These are phyloP conservation scores for Colossoma macropomum DNA, from an alignment of 2,113 vertebrate genomes.

Conservation along the genomic window DNA sequence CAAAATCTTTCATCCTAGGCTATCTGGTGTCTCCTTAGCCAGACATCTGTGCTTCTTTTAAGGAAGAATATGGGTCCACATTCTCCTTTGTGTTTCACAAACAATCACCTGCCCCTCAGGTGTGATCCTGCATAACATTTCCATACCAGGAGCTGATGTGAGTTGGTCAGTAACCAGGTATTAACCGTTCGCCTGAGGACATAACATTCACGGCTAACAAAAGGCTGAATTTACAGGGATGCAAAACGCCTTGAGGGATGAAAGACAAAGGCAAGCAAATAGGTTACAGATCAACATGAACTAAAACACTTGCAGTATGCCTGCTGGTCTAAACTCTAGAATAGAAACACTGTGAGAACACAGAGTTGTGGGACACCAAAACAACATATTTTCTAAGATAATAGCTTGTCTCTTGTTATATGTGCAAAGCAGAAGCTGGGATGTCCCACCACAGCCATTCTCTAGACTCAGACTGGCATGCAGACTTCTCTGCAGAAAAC, in stretches of 20 bases:
- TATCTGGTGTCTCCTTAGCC: not conserved
- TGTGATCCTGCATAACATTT: slow-evolving; percentile 36
- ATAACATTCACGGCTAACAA: slow-evolving; percentile 39
- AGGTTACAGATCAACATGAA: slow-evolving; percentile 16
- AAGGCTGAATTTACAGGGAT: slow-evolving; percentile 31
- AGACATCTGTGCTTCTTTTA: not conserved
- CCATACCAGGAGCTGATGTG: slow-evolving; percentile 20
- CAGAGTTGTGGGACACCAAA: not conserved
- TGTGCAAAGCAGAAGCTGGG: not conserved
- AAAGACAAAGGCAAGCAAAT: slow-evolving; percentile 28
- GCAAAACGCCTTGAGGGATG: slow-evolving; percentile 19
- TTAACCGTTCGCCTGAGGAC: slow-evolving; percentile 45
- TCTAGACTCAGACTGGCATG: not conserved
- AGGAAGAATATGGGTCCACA: not conserved
- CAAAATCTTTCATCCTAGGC: not conserved
- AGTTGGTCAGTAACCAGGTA: slow-evolving; percentile 43
- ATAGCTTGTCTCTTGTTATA: not conserved
- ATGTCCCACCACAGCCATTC: not conserved
- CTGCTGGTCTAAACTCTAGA: slow-evolving; percentile 7
- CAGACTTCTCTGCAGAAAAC: not conserved
- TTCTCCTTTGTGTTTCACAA: not conserved
- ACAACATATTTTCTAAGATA: not conserved
- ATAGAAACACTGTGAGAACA: not conserved
- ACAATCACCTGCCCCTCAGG: slow-evolving; percentile 7
- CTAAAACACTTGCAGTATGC: not conserved